Evolutionary conservation across 2,113 vertebrate genomes (phyloP).

Genomic region (Empidonax alnorum): DNA sequence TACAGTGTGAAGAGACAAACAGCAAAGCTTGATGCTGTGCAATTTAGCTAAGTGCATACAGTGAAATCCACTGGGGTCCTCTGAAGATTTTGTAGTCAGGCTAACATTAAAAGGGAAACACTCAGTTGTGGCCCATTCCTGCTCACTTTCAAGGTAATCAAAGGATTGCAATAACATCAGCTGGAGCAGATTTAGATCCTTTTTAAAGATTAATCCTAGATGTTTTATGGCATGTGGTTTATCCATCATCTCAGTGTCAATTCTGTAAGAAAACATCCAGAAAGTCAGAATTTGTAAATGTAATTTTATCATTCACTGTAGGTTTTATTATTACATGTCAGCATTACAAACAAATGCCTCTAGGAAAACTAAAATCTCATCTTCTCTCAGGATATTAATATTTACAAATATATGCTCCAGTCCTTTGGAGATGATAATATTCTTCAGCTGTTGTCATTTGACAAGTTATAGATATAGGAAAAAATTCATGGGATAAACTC

Average conservation of each 20-base stretch:
- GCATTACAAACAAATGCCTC: slow-evolving; percentile 19
- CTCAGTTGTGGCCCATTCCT: not conserved
- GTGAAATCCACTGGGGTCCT: not conserved
- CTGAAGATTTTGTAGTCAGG: not conserved
- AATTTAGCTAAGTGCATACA: not conserved
- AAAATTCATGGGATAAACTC: not conserved
- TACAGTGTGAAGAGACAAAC: not conserved
- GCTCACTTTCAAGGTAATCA: not conserved
- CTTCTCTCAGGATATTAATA: slow-evolving; percentile 32
- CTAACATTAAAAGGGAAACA: not conserved
- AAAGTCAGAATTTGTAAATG: slow-evolving; percentile 6
- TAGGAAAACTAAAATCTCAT: slow-evolving; percentile 28
- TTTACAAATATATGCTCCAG: slow-evolving; percentile 50
- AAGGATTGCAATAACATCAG: not conserved
- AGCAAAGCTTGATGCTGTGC: not conserved
- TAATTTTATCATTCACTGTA: slow-evolving; percentile 14
- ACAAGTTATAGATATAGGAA: not conserved
- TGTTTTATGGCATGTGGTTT: not conserved
- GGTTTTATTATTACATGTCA: slow-evolving; percentile 8
- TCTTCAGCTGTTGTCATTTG: slow-evolving; percentile 14
- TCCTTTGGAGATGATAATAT: not conserved
- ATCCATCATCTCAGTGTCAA: not conserved
- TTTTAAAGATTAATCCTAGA: not conserved
- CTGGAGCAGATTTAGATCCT: not conserved
- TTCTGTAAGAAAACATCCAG: not conserved